A percentile compares a stretch with the other conserved stretches of the same genome.
Conservation (phyloP, 2,888 invertebrate genomes). For the Aromia moschata region DNA sequence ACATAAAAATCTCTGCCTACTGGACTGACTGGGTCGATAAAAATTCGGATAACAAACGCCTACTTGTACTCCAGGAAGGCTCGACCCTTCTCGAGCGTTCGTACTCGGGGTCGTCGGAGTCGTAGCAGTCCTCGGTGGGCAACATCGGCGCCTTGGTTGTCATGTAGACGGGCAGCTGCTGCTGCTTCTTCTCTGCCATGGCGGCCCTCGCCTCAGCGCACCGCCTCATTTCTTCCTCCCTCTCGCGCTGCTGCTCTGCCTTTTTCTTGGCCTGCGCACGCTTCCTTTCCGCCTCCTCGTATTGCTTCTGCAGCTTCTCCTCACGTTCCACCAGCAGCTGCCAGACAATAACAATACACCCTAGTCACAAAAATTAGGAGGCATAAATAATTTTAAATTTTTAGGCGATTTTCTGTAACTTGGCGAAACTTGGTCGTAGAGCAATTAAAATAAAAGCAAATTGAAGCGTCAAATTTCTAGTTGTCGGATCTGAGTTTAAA, state of each 20-base stretch:
- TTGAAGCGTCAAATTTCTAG: too few relatives aligned
- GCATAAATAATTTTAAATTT: too few relatives aligned
- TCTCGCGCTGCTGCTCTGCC: conserved; percentile 62
- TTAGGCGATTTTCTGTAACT: too few relatives aligned
- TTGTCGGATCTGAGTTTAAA: too few relatives aligned
- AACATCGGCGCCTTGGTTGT: conserved; percentile 61
- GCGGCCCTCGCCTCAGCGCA: conserved; percentile 53
- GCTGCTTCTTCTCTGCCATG: conserved; percentile 41
- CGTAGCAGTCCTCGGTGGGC: conserved; percentile 68
- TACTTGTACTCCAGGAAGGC: conserved; percentile 62
- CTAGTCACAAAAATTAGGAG: too few relatives aligned
- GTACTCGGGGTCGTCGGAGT: conserved; percentile 65
- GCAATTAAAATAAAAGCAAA: too few relatives aligned
- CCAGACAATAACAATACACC: too few relatives aligned
- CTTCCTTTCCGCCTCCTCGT: conserved; percentile 62
- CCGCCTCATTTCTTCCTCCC: conserved; percentile 24
- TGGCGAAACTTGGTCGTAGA: too few relatives aligned
- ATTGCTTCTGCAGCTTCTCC: conserved; percentile 63
- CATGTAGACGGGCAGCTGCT: conserved; percentile 50
- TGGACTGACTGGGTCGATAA: too few relatives aligned
- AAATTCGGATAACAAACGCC: too few relatives aligned
- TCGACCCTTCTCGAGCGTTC: conserved; percentile 36
- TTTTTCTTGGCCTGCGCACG: conserved; percentile 63
- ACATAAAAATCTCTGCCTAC: too few relatives aligned
- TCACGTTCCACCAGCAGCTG: too few relatives aligned